Base-by-base conservation (phyloP, 1,140 invertebrate species). In the Sycophila sp. region DNA sequence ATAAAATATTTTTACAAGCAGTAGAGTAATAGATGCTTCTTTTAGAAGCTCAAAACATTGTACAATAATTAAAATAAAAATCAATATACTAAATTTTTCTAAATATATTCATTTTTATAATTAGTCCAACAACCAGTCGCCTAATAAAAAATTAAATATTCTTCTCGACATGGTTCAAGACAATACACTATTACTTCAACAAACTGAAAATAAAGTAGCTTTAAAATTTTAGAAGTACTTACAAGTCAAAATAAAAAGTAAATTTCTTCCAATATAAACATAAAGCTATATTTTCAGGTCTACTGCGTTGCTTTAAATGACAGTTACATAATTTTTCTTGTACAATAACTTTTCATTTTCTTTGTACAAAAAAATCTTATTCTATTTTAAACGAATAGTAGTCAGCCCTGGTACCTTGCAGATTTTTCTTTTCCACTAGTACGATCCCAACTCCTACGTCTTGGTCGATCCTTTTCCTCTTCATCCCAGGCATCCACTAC, bases 401-500 rank as follows among this genome's bases (percentile, higher is more conserved):
- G 22, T 58, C 19, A 73, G n/a, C 17, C 17, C 17, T n/a, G 22
- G 76, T 83, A 83, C 82, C 82, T 83, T 78, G 81, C 78, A 17
- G 30, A 67, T 45, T 56, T 75, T 6, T 75, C 51, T 53, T 75
- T 71, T 26, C 15, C 24, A 4, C 67, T 59, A 19, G 36, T 32
- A 1, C 53, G 40, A 34, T 73, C 67, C 67, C 72, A 36, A 40
- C 47, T 68, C 71, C 72, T 22, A 8, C 62, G 22, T 73, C 73
- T 6, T 28, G 72, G 22, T 30, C 59, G 24, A 62, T 79, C 24
- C 71, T 71, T 70, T 47, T 85, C 83, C 1, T 85, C 82, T 2
- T 83, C 81, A 45, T 85, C 82, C 83, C 84, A 86, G 0, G 82
- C 75, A 51, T 86, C 85, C 1, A 83, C 81, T 2, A 85, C 81